Base-by-base conservation (phyloP, 1,140 invertebrate genomes). In the Drosophila punjabiensis region DNA sequence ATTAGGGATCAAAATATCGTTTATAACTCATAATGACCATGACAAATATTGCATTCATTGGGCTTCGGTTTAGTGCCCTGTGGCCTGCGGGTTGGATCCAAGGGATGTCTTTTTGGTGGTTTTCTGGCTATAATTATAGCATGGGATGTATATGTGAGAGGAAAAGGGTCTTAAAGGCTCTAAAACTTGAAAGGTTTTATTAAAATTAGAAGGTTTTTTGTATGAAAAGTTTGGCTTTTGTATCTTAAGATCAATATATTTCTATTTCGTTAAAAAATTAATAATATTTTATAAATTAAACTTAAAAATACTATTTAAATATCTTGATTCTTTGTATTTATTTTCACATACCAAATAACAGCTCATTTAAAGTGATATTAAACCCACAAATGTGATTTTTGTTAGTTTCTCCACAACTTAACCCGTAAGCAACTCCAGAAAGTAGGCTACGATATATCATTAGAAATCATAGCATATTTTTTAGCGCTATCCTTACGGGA, bases 1-100 rank as follows among this genome's bases (percentile, higher is more conserved):
- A 88, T 88, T 84, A 88, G 78, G 81, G 85, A 89, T 89, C 85
- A 89, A 89, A 89, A 89, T 89, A 89, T 85, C 81, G 85, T 89
- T 89, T 89, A 89, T 89, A 89, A 84, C 85, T 82, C 85, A 90
- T 90, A 89, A 89, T 85, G 82, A 90, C 85, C 86, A 90, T 89
- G 82, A 89, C 85, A 84, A 89, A 88, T 81, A 84, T 77, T 83
- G 45, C 80, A 77, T 89, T 81, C 62, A 89, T 77, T 76, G 65
- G 43, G 43, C 39, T 47, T 39, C 30, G 55, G 50, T 32, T 71
- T 55, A 28, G 47, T 33, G 37, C 30, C 37, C 30, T 39, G 20
- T 35, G 47, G 32, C 50, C 53, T 35, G 67, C 20, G 35, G 70
- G 35, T 73, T 20, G 37, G 37, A 35, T 28, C 4, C 5, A 32